Base-by-base conservation (phyloP, 2,797 vertebrate species). In the Pseudomugil gertrudae region DNA sequence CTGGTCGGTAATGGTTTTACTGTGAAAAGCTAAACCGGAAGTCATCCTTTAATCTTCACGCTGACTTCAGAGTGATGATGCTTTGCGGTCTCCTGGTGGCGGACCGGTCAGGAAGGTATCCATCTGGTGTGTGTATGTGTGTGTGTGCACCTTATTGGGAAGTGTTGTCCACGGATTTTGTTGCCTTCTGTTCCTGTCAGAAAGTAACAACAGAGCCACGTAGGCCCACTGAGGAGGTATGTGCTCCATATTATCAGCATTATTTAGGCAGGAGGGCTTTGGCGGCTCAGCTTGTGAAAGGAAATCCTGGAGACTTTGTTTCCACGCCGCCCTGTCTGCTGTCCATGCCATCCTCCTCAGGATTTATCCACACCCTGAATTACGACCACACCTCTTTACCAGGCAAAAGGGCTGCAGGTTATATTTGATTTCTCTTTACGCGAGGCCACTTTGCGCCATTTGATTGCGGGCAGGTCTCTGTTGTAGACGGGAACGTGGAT, bases 61-160 rank as follows among this genome's bases (percentile, higher is more conserved):
- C 58, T 67, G 74, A 2, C 65, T 78, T 88, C 48, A 70, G 32
- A 17, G 14, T 17, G 54, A 55, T 81, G 92, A 90, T 91, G 91
- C 89, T n/a, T n/a, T 90, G 92, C 72, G 73, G 57, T 76, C 82
- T 87, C 88, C 87, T 88, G 87, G 87, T 90, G 85, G 85, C 78
- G 59, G 61, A 87, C 88, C 90, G 83, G 79, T 83, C 66, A 78
- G 80, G 81, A 84, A 88, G 89, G 88, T 91, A 89, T 92, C 93
- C 92, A 91, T 91, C 88, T 89, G 84, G 66, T 74, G 66, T 74
- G 69, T 64, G 61, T 79, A 70, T 57, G 38, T 3, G 32, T 32
- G 66, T 72, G 69, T 63, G 60, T 78, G 72, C 57, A 38, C 68
- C 78, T 83, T 72, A 61, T 72, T 70, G 84, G 79, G 70, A 82